These are phyloP conservation scores for Harpalus rufipes DNA, from an alignment of 2,888 invertebrate genomes.

Conservation along the genomic window DNA sequence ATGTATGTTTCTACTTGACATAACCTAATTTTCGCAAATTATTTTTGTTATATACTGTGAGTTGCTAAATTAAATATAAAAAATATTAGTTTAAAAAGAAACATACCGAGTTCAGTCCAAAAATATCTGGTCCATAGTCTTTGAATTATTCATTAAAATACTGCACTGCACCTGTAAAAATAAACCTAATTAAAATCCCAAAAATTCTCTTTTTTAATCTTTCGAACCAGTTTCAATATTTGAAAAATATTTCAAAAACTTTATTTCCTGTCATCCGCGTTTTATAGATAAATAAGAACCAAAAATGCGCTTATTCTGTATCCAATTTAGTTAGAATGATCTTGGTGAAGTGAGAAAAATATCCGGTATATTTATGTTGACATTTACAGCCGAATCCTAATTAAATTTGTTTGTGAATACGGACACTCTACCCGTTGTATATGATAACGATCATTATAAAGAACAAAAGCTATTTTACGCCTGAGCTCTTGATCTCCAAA, in stretches of 20 bases:
- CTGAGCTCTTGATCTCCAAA: conserved; percentile 44
- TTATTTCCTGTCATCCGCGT: not conserved
- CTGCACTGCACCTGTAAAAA: not conserved
- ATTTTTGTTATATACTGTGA: too few relatives aligned
- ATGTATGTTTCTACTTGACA: too few relatives aligned
- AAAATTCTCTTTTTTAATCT: conserved; percentile 3
- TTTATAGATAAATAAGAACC: not conserved
- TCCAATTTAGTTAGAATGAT: conserved; percentile 42
- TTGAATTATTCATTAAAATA: not conserved
- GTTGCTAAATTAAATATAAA: too few relatives aligned
- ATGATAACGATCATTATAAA: conserved; percentile 61
- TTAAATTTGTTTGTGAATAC: conserved; percentile 62
- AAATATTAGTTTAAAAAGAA: not conserved
- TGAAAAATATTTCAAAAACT: conserved; percentile 4
- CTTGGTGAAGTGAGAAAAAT: conserved; percentile 41
- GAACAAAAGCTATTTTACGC: conserved; percentile 64
- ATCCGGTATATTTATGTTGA: conserved; percentile 58
- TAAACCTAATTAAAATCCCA: not conserved
- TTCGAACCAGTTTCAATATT: not conserved
- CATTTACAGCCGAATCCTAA: conserved; percentile 60
- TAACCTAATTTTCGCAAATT: too few relatives aligned
- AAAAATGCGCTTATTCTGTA: conserved; percentile 1
- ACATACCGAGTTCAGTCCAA: not conserved
- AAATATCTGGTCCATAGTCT: not conserved
- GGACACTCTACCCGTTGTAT: conserved; percentile 25